A percentile compares a stretch with the other conserved stretches of the same genome.
These are phyloP conservation scores for Idris sp. DNA, from an alignment of 1,140 invertebrate genomes.

Conservation along the genomic window DNA sequence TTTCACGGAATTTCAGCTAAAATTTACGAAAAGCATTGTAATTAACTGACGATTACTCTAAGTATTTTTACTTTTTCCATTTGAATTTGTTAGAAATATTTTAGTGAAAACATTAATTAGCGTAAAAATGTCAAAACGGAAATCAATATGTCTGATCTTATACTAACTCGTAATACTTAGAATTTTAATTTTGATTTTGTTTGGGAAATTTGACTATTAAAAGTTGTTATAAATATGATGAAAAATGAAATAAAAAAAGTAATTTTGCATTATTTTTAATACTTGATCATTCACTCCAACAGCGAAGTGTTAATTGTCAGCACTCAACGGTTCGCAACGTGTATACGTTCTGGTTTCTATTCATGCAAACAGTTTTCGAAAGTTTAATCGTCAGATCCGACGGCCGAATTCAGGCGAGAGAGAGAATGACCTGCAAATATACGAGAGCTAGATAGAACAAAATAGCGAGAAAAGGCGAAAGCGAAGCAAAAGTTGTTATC, in stretches of 20 bases:
- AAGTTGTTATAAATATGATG: too few species aligned
- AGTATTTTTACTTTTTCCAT: slow-evolving; percentile 1
- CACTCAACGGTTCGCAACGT: slow-evolving; percentile 66
- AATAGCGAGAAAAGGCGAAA: slow-evolving; percentile 54
- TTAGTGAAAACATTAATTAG: too few species aligned
- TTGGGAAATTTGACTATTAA: too few species aligned
- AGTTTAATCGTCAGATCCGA: slow-evolving; percentile 73
- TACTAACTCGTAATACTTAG: too few species aligned
- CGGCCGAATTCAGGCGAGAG: slow-evolving; percentile 66
- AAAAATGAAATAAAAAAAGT: too few species aligned
- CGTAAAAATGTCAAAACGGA: too few species aligned
- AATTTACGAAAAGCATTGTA: slow-evolving; percentile 37
- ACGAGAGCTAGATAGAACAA: slow-evolving; percentile 34
- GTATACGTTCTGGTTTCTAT: slow-evolving; percentile 69
- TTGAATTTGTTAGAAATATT: background rate
- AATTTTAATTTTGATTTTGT: too few species aligned
- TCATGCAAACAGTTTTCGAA: slow-evolving; percentile 75
- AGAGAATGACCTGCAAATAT: slow-evolving; percentile 47
- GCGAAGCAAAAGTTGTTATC: slow-evolving; percentile 61
- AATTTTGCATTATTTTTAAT: slow-evolving; percentile 33
- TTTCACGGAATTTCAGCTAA: slow-evolving; percentile 26
- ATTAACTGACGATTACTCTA: slow-evolving; percentile 41
- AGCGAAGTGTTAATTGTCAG: slow-evolving; percentile 71
- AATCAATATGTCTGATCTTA: too few species aligned
- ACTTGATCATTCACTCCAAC: slow-evolving; percentile 62